phyloP scores from a whole-genome alignment of 2,888 invertebrate species.

The Dryobotodes eremita region DNA sequence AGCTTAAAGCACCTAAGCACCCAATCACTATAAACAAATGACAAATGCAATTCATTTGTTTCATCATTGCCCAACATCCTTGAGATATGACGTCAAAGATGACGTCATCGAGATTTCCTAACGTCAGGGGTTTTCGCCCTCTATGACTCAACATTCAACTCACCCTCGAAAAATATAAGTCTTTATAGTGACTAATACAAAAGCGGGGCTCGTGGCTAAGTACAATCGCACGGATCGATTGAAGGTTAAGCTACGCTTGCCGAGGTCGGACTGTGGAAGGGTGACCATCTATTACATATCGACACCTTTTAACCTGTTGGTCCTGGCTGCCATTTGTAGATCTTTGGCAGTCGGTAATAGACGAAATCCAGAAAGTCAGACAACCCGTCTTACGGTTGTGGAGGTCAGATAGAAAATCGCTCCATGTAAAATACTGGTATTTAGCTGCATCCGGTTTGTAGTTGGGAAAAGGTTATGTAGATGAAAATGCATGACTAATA shows the following conservation, averaged over 20 bases:
- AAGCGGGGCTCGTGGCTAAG: not conserved
- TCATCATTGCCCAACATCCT: conserved; percentile 7
- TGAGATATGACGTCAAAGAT: conserved; percentile 29
- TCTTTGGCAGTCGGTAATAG: not conserved
- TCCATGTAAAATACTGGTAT: too few species aligned
- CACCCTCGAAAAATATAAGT: conserved; percentile 27
- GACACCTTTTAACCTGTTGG: not conserved
- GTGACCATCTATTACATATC: not conserved
- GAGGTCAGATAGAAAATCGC: too few species aligned
- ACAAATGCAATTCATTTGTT: conserved; percentile 9
- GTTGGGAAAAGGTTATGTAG: not conserved
- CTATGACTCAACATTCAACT: conserved; percentile 35
- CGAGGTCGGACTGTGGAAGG: too few species aligned
- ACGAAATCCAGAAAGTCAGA: not conserved
- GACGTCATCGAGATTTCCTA: conserved; percentile 47
- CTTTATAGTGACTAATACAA: conserved; percentile 34
- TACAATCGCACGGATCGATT: not conserved
- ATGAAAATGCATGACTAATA: conserved; percentile 3
- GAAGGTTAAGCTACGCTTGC: not conserved
- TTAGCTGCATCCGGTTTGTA: too few species aligned
- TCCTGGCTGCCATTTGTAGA: not conserved
- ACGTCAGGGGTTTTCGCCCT: conserved; percentile 39
- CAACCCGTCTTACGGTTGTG: too few species aligned
- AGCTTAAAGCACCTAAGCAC: too few species aligned
- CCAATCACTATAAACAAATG: not conserved